Conservation (phyloP, 2,113 vertebrate genomes). For the Syngnathus scovelli region DNA sequence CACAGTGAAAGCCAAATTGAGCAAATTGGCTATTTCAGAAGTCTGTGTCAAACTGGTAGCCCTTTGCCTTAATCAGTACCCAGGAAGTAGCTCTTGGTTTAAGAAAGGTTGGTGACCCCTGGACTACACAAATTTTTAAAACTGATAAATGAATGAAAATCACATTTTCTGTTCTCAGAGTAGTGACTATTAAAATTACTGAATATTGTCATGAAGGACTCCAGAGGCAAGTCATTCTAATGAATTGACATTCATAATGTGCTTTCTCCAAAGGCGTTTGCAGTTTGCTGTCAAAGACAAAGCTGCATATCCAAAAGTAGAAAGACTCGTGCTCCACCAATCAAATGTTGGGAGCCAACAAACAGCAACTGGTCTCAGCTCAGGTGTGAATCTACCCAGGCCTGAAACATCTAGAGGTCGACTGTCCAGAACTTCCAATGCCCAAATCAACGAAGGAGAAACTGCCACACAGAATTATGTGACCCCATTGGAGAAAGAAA, state of each 20-base stretch:
- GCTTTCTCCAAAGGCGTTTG: conserved; percentile 23
- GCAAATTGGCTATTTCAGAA: too few species aligned
- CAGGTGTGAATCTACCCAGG: conserved; percentile 28
- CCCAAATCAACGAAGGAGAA: conserved; percentile 1
- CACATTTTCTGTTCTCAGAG: not conserved
- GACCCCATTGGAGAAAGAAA: conserved; percentile 7
- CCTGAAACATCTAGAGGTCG: conserved; percentile 60
- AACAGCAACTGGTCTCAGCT: not conserved
- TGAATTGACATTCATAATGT: not conserved
- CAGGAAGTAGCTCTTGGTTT: too few species aligned
- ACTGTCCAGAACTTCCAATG: conserved; percentile 1
- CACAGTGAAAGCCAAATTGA: too few species aligned
- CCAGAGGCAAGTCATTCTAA: not conserved
- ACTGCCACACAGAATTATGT: not conserved
- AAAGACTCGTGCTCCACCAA: conserved; percentile 49
- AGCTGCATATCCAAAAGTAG: conserved; percentile 17
- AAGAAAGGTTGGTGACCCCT: too few species aligned
- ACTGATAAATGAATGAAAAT: not conserved
- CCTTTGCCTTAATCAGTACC: too few species aligned
- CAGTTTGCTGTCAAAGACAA: conserved; percentile 6
- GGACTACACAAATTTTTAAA: not conserved
- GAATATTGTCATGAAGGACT: not conserved
- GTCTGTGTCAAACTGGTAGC: too few species aligned
- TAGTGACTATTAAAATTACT: not conserved
- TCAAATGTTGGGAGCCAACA: conserved; percentile 7